Conservation (phyloP, 1,140 invertebrate species). For the Saccostrea echinata region DNA sequence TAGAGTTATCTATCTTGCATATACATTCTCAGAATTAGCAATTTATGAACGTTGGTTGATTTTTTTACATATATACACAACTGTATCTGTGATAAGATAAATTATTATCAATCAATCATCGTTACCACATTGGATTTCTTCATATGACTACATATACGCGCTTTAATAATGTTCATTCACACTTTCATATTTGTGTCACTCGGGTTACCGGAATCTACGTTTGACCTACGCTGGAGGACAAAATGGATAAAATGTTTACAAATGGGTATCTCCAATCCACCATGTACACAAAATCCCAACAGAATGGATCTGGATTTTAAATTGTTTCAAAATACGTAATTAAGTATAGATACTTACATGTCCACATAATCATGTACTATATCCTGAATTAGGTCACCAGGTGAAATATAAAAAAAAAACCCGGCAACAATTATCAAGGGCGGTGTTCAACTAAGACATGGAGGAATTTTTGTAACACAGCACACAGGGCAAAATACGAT, state of each 20-base stretch:
- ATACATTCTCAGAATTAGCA: no score
- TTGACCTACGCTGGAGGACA: neutral
- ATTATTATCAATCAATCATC: no score
- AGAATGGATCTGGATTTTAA: neutral
- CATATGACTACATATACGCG: no score
- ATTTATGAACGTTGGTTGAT: neutral
- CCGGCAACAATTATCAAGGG: neutral
- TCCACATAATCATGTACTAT: neutral
- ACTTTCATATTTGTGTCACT: neutral
- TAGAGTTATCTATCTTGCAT: neutral
- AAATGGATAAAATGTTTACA: neutral
- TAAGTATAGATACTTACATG: neutral
- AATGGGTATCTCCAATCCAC: neutral
- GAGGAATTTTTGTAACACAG: no score
- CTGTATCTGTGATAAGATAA: neutral
- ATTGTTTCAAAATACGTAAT: neutral
- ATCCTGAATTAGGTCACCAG: neutral
- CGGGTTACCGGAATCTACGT: neutral
- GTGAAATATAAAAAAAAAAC: neutral
- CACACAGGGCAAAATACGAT: no score
- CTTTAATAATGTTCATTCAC: no score
- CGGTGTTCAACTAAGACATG: no score
- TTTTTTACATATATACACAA: neutral
- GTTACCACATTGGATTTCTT: no score
- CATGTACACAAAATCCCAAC: neutral